Evolutionary conservation across 2,797 vertebrate genomes (phyloP).

Genomic region (Squalus acanthias): DNA sequence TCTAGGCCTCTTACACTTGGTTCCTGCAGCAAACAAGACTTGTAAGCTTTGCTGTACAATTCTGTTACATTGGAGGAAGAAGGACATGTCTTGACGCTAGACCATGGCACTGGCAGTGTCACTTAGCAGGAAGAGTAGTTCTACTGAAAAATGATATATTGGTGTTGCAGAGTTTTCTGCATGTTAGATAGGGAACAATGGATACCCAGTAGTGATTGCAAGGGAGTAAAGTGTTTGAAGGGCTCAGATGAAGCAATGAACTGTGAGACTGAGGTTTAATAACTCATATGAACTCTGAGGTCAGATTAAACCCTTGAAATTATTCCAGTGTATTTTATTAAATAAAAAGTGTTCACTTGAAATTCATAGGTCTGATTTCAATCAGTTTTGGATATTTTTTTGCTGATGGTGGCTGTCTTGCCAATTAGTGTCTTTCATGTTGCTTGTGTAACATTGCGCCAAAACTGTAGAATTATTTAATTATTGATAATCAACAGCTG

Average conservation of each 20-base stretch:
- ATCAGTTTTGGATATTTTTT: neutral
- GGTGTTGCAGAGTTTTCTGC: neutral
- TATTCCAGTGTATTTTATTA: conserved; percentile 16
- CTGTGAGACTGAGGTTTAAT: conserved; percentile 18
- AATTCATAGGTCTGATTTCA: neutral
- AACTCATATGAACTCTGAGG: conserved; percentile 17
- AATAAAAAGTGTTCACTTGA: conserved; percentile 2
- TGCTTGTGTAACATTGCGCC: neutral
- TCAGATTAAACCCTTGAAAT: conserved; percentile 17
- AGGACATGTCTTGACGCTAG: neutral
- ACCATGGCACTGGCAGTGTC: neutral
- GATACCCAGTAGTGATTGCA: neutral
- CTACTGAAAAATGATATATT: conserved; percentile 3
- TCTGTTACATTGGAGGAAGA: neutral
- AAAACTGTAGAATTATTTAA: conserved; percentile 3
- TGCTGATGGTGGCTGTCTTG: conserved; percentile 4
- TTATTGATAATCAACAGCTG: conserved; percentile 8
- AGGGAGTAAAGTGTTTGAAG: neutral
- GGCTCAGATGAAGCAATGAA: neutral
- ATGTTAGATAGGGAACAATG: neutral
- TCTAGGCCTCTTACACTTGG: neutral
- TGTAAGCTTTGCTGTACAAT: neutral
- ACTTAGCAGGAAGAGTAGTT: neutral
- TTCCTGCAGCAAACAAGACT: neutral
- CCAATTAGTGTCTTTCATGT: neutral